Base-by-base conservation (phyloP, 2,113 vertebrate genomes). In the Melospiza georgiana region DNA sequence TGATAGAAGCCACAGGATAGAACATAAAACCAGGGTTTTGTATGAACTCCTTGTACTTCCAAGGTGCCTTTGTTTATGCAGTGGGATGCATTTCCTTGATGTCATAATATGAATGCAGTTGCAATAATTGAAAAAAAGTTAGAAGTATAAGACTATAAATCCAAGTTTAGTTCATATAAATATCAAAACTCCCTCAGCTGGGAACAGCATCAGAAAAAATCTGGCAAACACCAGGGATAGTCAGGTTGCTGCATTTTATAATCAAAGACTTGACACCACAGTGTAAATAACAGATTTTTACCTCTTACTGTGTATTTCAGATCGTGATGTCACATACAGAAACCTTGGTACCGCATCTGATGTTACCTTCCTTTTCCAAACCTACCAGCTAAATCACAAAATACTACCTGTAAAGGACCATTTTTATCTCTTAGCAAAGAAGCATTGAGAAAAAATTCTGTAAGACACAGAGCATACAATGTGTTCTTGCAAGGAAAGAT, bases 401-500 rank as follows among this genome's bases (percentile, higher is more conserved):
- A 43, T 92, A 41, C 30, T 84, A 33, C 62, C 41, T 78, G 20
- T 27, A 51, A 93, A 77, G 31, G 7, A 61, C 15, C 5, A 14
- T 4, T 2, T 81, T 75, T 84, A 93, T 49, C 30, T 52, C 21
- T 65, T 90, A 65, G 49, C 76, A 82, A 25, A 48, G n/a, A 89
- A 77, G 1, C 8, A 0, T 12, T 68, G 20, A 92, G 68, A 61
- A 75, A 78, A 65, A 57, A 48, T 12, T 69, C 35, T 74, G 19
- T 57, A 80, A 61, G 23, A 87, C 12, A 39, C 30, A 44, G 67
- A 87, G 30, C 35, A 46, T 51, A 20, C 16, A 80, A 33, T 48
- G 15, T 89, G 43, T 49, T 93, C 76, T 78, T 81, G 33, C 49
- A 73, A 63, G 66, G 95, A 96, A 95, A 95, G 65, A 78, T 27